Evolutionary conservation across 2,797 vertebrate genomes (phyloP).

Genomic region (Hyperoplus immaculatus): DNA sequence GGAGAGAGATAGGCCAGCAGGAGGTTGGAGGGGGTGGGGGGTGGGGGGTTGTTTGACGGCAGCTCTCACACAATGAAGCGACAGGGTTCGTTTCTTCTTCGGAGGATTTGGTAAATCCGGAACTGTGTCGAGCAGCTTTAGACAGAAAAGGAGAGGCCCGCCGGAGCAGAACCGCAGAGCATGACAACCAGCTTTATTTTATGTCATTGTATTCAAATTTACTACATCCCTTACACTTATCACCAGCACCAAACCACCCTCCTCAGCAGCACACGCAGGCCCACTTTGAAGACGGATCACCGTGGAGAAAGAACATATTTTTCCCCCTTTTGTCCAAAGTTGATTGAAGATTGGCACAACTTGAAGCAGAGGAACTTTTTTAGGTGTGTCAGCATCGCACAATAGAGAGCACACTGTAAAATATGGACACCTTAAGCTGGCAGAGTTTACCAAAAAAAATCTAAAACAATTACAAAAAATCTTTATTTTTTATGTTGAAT

Average conservation of each 20-base stretch:
- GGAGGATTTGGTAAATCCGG: constrained; percentile 82
- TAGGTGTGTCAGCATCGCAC: constrained; percentile 51
- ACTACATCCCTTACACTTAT: constrained; percentile 74
- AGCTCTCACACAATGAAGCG: constrained; percentile 77
- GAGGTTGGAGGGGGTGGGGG: constrained; percentile 11
- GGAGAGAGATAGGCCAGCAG: neutral
- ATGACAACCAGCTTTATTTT: constrained; percentile 82
- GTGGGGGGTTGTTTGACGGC: constrained; percentile 40
- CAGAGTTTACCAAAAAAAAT: neutral
- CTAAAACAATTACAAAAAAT: neutral
- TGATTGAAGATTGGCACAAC: constrained; percentile 61
- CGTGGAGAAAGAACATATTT: constrained; percentile 65
- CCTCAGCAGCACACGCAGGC: constrained; percentile 47
- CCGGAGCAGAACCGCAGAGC: constrained; percentile 75
- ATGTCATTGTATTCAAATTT: constrained; percentile 83
- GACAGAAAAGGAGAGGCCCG: constrained; percentile 73
- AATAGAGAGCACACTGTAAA: constrained; percentile 54
- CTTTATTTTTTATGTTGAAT: neutral
- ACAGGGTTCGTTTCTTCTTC: constrained; percentile 78
- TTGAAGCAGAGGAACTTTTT: constrained; percentile 62
- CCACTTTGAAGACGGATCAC: constrained; percentile 76
- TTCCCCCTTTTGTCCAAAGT: constrained; percentile 57
- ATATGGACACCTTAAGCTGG: constrained; percentile 48
- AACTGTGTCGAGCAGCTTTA: constrained; percentile 82
- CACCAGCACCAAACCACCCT: constrained; percentile 46